phyloP scores from a whole-genome alignment of 2,113 vertebrate species.

The Terrapene triunguis region DNA sequence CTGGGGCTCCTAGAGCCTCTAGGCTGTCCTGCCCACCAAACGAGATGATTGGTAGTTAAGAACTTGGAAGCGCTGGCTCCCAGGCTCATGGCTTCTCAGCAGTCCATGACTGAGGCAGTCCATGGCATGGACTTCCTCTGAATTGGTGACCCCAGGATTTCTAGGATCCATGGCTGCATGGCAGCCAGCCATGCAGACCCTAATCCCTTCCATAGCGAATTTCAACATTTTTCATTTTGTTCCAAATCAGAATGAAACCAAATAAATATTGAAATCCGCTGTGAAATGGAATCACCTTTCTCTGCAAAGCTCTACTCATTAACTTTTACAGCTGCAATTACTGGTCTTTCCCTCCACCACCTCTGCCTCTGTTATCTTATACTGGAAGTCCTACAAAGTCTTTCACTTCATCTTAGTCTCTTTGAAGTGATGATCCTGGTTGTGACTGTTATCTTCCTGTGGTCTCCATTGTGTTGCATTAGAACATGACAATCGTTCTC shows the following conservation, averaged over 20 bases:
- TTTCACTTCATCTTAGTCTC: background rate
- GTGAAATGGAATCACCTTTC: background rate
- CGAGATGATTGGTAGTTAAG: background rate
- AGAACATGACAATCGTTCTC: rapidly evolving
- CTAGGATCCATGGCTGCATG: too few relatives aligned
- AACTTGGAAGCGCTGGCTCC: background rate
- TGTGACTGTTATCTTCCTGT: background rate
- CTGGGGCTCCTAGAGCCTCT: background rate
- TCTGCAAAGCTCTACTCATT: background rate
- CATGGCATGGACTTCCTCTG: too few relatives aligned
- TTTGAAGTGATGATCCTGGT: background rate
- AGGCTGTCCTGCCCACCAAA: background rate
- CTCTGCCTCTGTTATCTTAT: background rate
- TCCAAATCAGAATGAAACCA: background rate
- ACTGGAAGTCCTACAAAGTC: background rate
- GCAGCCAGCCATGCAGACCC: too few relatives aligned
- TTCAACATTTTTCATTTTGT: background rate
- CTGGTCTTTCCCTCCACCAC: background rate
- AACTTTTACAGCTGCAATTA: background rate
- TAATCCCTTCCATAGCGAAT: background rate
- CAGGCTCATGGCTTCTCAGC: background rate
- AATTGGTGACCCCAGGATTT: too few relatives aligned
- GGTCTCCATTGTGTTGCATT: background rate
- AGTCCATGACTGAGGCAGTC: background rate
- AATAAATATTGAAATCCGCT: background rate